Evolutionary conservation across 2,888 invertebrate genomes (phyloP), one percentile per base, ranked within the genome.

Genomic region (Acleris literana): DNA sequence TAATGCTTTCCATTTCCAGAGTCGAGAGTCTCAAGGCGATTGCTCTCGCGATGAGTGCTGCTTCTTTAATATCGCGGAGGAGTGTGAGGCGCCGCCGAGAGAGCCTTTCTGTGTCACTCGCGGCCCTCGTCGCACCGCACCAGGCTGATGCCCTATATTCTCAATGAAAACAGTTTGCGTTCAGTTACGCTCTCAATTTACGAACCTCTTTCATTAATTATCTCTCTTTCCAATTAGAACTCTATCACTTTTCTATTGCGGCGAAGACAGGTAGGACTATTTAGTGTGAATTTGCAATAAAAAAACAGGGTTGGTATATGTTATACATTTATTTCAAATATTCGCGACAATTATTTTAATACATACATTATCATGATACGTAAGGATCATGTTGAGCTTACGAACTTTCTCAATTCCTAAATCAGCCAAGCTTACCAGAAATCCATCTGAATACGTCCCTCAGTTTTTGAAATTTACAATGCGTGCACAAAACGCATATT

Each of bases 381-480:
- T 83, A 87, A 87, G 83, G 75, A 81, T 85, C 83, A 84, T 79
- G 76, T 89, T 92, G 91, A 90, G 91, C 90, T 86, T 89, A 87
- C 83, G 82, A 81, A 83, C 89, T 90, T 81, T 86, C 84, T 90
- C 91, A 91, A 92, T 91, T 91, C 91, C 90, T 90, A 87, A 79
- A 81, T 88, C 85, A 87, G 87, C 86, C 86, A 88, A 87, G 86
- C 86, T 80, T 83, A 80, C 81, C 80, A 77, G 79, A 77, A 77
- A 76, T 77, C 79, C 76, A 77, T 75, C 76, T 77, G 76, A 72
- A 73, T 71, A 71, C 64, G 70, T 73, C 71, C 77, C 75, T 78
- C 76, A 77, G 76, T 68, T 75, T 73, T 74, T 81, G 76, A 77
- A 80, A 77, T 82, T 79, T 83, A 84, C 79, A 83, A 71, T 75